phyloP scores from a whole-genome alignment of 2,888 invertebrate genomes.

The Ectemnius lituratus region DNA sequence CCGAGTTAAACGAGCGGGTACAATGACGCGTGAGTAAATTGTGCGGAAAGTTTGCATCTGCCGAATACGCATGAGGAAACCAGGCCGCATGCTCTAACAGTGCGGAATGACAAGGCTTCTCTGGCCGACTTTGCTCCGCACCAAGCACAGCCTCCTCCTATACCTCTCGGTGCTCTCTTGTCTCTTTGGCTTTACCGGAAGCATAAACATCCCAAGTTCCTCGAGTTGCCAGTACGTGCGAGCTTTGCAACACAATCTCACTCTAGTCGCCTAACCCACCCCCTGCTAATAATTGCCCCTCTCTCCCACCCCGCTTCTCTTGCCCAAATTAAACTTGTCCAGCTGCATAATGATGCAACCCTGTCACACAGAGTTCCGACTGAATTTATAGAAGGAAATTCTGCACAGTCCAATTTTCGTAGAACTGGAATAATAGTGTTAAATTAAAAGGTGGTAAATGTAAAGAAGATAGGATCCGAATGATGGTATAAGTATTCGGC shows the following conservation, averaged over 20 bases:
- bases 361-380: neutral
- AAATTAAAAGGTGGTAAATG: too few relatives aligned
- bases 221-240: neutral
- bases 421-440: too few relatives aligned
- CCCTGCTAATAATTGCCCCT: neutral
- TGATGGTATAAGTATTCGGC: too few relatives aligned
- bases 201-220: slow-evolving; percentile 42
- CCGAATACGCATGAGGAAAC: slow-evolving; percentile 33
- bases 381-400: too few relatives aligned
- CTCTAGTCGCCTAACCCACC: neutral
- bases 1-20: slow-evolving; percentile 6
- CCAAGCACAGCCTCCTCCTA: neutral
- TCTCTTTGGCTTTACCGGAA: slow-evolving; percentile 30
- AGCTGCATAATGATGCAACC: slow-evolving; percentile 1
- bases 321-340: neutral
- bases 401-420: too few relatives aligned
- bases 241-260: neutral
- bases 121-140: neutral
- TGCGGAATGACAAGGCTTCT: neutral
- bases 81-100: slow-evolving; percentile 18
- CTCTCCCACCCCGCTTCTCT: neutral
- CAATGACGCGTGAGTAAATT: slow-evolving; percentile 10
- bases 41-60: slow-evolving; percentile 14
- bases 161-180: slow-evolving; percentile 19
- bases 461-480: too few relatives aligned